Evolutionary conservation across 2,888 invertebrate genomes (phyloP).

Genomic region (Xylota sylvarum): DNA sequence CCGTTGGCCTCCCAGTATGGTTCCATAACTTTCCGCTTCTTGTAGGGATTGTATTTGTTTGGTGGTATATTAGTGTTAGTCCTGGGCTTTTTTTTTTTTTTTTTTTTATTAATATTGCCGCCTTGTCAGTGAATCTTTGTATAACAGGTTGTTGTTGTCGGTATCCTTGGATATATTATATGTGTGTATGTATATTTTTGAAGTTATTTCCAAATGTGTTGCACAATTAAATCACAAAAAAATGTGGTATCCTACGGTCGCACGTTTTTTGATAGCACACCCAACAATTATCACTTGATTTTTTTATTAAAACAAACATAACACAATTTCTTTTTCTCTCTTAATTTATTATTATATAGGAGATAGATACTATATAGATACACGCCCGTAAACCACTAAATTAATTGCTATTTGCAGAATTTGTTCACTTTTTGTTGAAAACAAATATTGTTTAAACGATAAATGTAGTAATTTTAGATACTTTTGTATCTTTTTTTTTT

Average conservation of each 20-base stretch:
- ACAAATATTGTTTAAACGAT: not conserved
- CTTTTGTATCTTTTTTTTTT: not conserved
- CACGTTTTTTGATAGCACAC: constrained; percentile 39
- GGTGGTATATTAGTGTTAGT: constrained; percentile 72
- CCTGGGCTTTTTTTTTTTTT: constrained; percentile 62
- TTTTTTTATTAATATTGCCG: constrained; percentile 36
- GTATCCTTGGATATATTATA: constrained; percentile 12
- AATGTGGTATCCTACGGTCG: constrained; percentile 43
- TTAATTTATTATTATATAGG: not conserved
- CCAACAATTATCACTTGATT: constrained; percentile 53
- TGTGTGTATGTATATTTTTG: constrained; percentile 14
- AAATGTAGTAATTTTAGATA: not conserved
- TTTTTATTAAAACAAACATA: constrained; percentile 42
- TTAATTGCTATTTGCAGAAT: constrained; percentile 10
- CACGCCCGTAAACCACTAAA: constrained; percentile 23
- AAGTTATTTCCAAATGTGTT: constrained; percentile 59
- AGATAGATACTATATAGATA: not conserved
- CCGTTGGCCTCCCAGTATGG: constrained; percentile 85
- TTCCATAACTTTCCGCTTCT: constrained; percentile 81
- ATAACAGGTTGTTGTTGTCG: constrained; percentile 63
- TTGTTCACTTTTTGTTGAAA: not conserved
- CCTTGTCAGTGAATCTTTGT: constrained; percentile 46
- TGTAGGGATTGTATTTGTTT: constrained; percentile 53
- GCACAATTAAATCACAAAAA: constrained; percentile 36
- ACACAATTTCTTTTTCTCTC: constrained; percentile 34